These are phyloP conservation scores for Dyspetes luteomarginatus DNA, from an alignment of 2,888 invertebrate genomes.

Conservation along the genomic window DNA sequence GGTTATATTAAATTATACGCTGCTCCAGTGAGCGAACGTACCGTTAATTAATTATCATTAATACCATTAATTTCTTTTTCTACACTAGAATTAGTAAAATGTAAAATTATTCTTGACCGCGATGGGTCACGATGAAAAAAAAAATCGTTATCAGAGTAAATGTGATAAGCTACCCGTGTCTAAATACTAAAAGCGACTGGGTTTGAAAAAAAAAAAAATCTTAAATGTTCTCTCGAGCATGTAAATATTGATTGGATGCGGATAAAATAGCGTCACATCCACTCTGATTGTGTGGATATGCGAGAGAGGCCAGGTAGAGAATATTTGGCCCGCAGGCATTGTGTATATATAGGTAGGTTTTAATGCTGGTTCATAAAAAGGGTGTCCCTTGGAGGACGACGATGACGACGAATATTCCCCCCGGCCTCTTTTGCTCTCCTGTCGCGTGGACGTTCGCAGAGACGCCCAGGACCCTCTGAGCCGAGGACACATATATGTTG, in stretches of 20 bases:
- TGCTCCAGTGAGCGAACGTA: too few relatives aligned
- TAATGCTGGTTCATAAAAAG: conserved; percentile 41
- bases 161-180: neutral
- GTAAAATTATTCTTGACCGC: too few relatives aligned
- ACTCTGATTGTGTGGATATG: conserved; percentile 22
- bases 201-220: conserved; percentile 76
- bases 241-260: conserved; percentile 38
- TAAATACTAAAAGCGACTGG: conserved; percentile 78
- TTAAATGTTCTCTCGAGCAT: neutral
- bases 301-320: conserved; percentile 33
- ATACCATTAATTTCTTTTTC: too few relatives aligned
- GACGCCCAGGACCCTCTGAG: conserved; percentile 53
- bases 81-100: too few relatives aligned
- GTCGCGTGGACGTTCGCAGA: conserved; percentile 62
- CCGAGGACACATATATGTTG: neutral
- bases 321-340: conserved; percentile 29
- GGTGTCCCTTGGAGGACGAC: conserved; percentile 41
- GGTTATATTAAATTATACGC: too few relatives aligned
- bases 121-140: too few relatives aligned
- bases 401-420: conserved; percentile 31
- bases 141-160: too few relatives aligned
- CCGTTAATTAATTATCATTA: too few relatives aligned
- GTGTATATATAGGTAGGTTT: conserved; percentile 19
- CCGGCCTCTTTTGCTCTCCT: conserved; percentile 34
- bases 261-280: conserved; percentile 31